Percentiles rank a stretch among this genome's conserved stretches.
Evolutionary conservation across 2,888 invertebrate genomes (phyloP).

Genomic region (Caenorhabditis afra): DNA sequence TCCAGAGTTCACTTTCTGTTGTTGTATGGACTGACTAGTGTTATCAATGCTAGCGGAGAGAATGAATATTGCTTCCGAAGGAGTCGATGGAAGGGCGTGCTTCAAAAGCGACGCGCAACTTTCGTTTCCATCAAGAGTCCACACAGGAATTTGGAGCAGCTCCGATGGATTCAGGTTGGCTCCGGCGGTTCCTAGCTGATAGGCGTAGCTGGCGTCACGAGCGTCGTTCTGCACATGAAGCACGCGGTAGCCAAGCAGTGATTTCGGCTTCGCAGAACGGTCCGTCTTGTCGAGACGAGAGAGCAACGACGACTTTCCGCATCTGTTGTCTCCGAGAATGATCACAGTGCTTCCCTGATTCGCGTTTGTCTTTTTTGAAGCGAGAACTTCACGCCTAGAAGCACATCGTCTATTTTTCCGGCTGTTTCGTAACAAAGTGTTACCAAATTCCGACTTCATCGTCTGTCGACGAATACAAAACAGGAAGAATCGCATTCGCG

Average conservation of each 20-base stretch:
- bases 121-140: slow-evolving; percentile 76
- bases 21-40: slow-evolving; percentile 60
- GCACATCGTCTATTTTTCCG: not conserved
- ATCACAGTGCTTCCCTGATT: slow-evolving; percentile 74
- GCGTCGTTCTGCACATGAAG: slow-evolving; percentile 76
- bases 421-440: not conserved
- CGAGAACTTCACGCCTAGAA: slow-evolving; percentile 53
- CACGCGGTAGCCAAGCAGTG: slow-evolving; percentile 75
- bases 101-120: slow-evolving; percentile 70
- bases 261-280: slow-evolving; percentile 36
- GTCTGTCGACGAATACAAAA: slow-evolving; percentile 35
- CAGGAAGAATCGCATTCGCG: slow-evolving; percentile 49
- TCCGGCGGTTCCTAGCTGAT: slow-evolving; percentile 76
- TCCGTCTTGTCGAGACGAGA: slow-evolving; percentile 69
- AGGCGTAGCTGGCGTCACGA: slow-evolving; percentile 76
- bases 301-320: slow-evolving; percentile 77
- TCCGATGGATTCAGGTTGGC: slow-evolving; percentile 75
- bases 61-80: slow-evolving; percentile 70
- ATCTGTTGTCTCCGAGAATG: slow-evolving; percentile 72
- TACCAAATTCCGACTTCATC: slow-evolving; percentile 61
- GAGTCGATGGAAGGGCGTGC: slow-evolving; percentile 71
- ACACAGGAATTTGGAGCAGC: slow-evolving; percentile 68
- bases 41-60: slow-evolving; percentile 75
- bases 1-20: not conserved
- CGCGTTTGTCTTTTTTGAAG: slow-evolving; percentile 68